phyloP scores from a whole-genome alignment of 2,888 invertebrate species.

The Drosophila affinis region DNA sequence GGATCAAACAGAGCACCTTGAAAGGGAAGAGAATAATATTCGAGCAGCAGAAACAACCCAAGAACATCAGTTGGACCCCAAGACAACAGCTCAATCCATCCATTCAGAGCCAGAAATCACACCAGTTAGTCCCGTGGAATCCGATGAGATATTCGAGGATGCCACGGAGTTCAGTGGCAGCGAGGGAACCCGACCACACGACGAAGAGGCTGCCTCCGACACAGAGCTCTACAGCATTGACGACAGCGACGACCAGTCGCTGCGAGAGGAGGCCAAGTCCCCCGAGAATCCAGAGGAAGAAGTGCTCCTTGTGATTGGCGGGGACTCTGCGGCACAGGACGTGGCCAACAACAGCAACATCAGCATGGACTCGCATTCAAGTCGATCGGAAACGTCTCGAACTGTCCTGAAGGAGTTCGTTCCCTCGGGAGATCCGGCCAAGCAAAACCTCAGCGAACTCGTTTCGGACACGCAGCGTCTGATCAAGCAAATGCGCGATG shows the following conservation, averaged over 20 bases:
- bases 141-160: constrained; percentile 74
- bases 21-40: background rate
- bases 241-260: constrained; percentile 64
- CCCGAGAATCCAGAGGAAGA: constrained; percentile 53
- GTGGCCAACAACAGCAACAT: constrained; percentile 61
- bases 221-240: constrained; percentile 72
- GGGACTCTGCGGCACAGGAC: constrained; percentile 33
- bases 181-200: constrained; percentile 51
- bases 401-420: constrained; percentile 74
- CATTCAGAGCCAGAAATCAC: background rate
- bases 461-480: constrained; percentile 87
- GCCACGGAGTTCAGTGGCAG: constrained; percentile 72
- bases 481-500: constrained; percentile 88
- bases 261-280: constrained; percentile 34
- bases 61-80: background rate
- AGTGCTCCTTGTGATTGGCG: constrained; percentile 58
- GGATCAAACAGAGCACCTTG: background rate
- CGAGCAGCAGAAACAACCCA: background rate
- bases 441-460: constrained; percentile 85
- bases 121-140: constrained; percentile 28
- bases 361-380: constrained; percentile 67
- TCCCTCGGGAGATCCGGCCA: constrained; percentile 79
- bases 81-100: background rate
- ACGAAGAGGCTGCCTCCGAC: constrained; percentile 65
- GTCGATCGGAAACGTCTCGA: constrained; percentile 54